phyloP scores from a whole-genome alignment of 2,888 invertebrate species.

The Brachyopa scutellaris region DNA sequence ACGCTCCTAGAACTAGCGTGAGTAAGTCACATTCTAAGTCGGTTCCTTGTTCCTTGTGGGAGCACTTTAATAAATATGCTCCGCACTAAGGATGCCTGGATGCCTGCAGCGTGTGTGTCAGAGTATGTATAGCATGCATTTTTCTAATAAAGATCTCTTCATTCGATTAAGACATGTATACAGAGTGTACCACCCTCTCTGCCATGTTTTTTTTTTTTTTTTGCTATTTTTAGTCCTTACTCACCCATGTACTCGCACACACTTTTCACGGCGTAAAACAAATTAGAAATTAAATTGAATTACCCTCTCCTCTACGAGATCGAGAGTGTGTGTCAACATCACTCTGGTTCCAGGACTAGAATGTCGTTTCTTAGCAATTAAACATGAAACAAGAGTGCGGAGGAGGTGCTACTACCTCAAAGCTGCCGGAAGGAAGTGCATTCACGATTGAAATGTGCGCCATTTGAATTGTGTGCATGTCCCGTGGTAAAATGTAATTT shows the following conservation, averaged over 20 bases:
- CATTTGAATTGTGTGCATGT: slow-evolving; percentile 5
- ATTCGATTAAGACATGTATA: slow-evolving; percentile 57
- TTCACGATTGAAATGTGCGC: slow-evolving; percentile 53
- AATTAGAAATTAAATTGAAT: slow-evolving; percentile 60
- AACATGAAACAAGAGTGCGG: not conserved
- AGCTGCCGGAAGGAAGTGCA: slow-evolving; percentile 48
- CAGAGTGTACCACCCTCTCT: not conserved
- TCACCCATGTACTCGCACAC: slow-evolving; percentile 9
- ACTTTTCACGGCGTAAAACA: slow-evolving; percentile 37
- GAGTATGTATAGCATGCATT: slow-evolving; percentile 58
- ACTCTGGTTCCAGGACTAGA: not conserved
- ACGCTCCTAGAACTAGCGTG: slow-evolving; percentile 51
- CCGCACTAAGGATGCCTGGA: slow-evolving; percentile 3
- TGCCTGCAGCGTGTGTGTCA: slow-evolving; percentile 2
- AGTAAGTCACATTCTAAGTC: slow-evolving; percentile 54
- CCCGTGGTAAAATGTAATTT: slow-evolving; percentile 54
- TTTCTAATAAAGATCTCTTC: slow-evolving; percentile 60
- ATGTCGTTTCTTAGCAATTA: slow-evolving; percentile 33
- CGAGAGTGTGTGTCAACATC: slow-evolving; percentile 51
- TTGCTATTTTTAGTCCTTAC: not conserved
- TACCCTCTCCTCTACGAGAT: slow-evolving; percentile 34
- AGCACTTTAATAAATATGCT: slow-evolving; percentile 65
- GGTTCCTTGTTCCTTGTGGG: slow-evolving; percentile 59
- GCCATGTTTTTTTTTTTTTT: not conserved
- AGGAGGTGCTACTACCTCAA: not conserved